Evolutionary conservation across 2,888 invertebrate genomes (phyloP).

Genomic region (Cacoxenus indagator): DNA sequence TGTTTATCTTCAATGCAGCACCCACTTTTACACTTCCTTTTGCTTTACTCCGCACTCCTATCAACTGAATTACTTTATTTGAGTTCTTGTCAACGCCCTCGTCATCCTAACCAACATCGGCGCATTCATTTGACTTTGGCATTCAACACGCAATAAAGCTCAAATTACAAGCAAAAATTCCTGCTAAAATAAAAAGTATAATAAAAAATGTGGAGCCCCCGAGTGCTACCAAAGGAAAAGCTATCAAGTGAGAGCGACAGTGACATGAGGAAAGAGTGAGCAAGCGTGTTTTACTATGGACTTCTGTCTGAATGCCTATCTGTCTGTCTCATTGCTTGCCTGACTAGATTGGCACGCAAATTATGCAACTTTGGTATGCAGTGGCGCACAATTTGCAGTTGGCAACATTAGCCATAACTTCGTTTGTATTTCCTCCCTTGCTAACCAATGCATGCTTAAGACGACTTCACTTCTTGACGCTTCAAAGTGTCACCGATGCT

Average conservation of each 20-base stretch:
- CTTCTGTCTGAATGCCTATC: not conserved
- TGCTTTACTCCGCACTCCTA: too few relatives aligned
- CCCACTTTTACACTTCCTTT: too few relatives aligned
- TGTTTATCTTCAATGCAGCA: too few relatives aligned
- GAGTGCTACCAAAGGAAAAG: constrained; percentile 5
- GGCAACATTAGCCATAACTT: constrained; percentile 2
- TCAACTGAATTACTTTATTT: too few relatives aligned
- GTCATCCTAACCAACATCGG: not conserved
- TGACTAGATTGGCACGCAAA: constrained; percentile 11
- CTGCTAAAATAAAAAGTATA: constrained; percentile 18
- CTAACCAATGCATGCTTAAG: too few relatives aligned
- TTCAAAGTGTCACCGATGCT: too few relatives aligned
- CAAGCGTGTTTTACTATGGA: not conserved
- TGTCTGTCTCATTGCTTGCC: not conserved
- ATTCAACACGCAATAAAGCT: constrained; percentile 31
- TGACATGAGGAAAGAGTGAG: not conserved
- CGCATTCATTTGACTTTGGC: not conserved
- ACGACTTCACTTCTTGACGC: too few relatives aligned
- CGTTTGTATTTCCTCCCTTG: too few relatives aligned
- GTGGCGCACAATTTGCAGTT: constrained; percentile 9
- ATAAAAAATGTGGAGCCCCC: not conserved
- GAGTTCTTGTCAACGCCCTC: too few relatives aligned
- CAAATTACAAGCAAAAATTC: constrained; percentile 39
- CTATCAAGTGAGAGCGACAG: constrained; percentile 37
- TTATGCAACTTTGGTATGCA: constrained; percentile 17